A percentile compares a stretch with the other conserved stretches of the same genome.
Evolutionary conservation across 2,113 vertebrate genomes (phyloP).

Genomic region (Hippocampus comes): DNA sequence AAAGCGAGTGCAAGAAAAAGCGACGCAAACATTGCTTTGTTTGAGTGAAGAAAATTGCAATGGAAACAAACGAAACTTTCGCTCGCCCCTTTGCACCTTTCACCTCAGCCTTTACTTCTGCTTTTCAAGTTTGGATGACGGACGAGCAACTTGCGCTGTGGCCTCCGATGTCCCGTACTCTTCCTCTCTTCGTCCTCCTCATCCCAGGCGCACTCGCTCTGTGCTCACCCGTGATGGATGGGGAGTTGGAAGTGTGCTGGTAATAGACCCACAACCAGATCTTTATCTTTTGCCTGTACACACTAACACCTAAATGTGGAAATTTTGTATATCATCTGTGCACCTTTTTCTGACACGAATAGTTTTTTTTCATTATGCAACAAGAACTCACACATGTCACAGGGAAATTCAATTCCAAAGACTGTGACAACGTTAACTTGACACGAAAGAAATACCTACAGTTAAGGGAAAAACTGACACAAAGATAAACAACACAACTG

Average conservation of each 20-base stretch:
- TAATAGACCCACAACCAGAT: slow-evolving; percentile 56
- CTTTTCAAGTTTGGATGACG: slow-evolving; percentile 61
- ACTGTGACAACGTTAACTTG: too few species aligned
- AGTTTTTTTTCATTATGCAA: too few species aligned
- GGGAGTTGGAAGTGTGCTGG: slow-evolving; percentile 56
- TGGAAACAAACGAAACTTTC: slow-evolving; percentile 55
- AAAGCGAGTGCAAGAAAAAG: slow-evolving; percentile 35
- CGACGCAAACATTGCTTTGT: slow-evolving; percentile 30
- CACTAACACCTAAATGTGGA: slow-evolving; percentile 48
- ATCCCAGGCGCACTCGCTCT: slow-evolving; percentile 22
- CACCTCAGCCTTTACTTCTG: slow-evolving; percentile 31
- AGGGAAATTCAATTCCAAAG: not conserved
- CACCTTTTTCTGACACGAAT: too few species aligned
- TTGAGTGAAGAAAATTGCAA: slow-evolving; percentile 44
- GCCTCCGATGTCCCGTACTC: slow-evolving; percentile 56
- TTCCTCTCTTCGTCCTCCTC: slow-evolving; percentile 52
- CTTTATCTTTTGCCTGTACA: slow-evolving; percentile 47
- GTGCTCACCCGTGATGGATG: slow-evolving; percentile 69
- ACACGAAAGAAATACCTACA: not conserved
- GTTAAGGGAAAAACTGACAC: not conserved
- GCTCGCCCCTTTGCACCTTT: slow-evolving; percentile 25
- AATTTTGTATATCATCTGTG: not conserved
- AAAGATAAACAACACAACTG: not conserved
- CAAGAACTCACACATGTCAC: too few species aligned
- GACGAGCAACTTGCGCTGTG: slow-evolving; percentile 61